Percentiles rank a stretch among this genome's conserved stretches.
Conservation (phyloP, 1,140 invertebrate species). For the Triops cancriformis region DNA sequence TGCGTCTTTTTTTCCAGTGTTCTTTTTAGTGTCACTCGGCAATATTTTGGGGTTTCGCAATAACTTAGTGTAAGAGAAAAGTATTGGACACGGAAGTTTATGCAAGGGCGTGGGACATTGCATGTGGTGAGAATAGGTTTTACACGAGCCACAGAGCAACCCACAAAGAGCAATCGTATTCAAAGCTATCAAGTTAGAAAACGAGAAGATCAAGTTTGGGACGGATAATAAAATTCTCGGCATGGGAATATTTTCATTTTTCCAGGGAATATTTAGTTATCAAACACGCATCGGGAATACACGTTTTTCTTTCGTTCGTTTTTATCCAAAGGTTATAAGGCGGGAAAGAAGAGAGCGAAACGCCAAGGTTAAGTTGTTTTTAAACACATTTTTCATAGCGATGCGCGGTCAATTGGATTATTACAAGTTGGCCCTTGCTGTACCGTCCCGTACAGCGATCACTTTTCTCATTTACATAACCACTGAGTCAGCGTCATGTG, state of each 20-base stretch:
- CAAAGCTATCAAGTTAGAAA: not conserved
- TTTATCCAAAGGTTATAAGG: not conserved
- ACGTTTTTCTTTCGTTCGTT: too few relatives aligned
- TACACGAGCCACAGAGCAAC: not conserved
- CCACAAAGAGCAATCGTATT: not conserved
- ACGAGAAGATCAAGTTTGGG: not conserved
- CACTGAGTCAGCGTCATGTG: not conserved
- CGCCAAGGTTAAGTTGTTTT: not conserved
- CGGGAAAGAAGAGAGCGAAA: not conserved
- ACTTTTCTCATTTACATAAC: slow-evolving; percentile 10
- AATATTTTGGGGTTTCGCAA: not conserved
- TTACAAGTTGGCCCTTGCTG: not conserved
- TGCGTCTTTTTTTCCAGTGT: not conserved
- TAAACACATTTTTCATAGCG: not conserved
- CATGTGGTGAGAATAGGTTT: slow-evolving; percentile 10
- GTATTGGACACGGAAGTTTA: not conserved
- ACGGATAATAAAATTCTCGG: not conserved
- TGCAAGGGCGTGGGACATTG: not conserved
- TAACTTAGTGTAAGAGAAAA: not conserved
- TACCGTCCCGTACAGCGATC: not conserved
- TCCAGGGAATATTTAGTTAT: not conserved
- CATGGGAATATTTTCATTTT: not conserved
- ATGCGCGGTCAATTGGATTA: not conserved
- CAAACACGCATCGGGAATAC: not conserved
- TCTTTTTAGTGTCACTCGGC: not conserved